Conservation (phyloP, 1,140 invertebrate species). For the Drosophila ironensis region DNA sequence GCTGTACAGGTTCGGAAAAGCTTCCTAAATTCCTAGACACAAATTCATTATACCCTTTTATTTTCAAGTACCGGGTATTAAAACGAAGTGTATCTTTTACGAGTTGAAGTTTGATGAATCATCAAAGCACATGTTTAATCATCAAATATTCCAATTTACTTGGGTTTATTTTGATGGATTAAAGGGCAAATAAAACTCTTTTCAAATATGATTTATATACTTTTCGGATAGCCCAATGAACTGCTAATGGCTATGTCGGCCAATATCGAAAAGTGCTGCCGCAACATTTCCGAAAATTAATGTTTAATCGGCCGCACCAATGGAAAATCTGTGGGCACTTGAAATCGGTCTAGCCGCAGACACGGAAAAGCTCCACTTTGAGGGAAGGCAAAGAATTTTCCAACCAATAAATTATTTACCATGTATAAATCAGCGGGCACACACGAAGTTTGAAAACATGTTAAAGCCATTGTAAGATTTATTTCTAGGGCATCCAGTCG, state of each 20-base stretch:
- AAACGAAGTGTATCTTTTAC: too few relatives aligned
- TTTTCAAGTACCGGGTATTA: too few relatives aligned
- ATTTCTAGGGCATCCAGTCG: slow-evolving; percentile 32
- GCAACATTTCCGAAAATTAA: not conserved
- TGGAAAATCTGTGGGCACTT: slow-evolving; percentile 18
- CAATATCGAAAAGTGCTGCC: not conserved
- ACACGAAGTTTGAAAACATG: slow-evolving; percentile 55
- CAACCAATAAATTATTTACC: slow-evolving; percentile 62
- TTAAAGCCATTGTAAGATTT: slow-evolving; percentile 65
- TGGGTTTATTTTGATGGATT: too few relatives aligned
- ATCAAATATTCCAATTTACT: too few relatives aligned
- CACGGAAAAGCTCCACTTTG: slow-evolving; percentile 36
- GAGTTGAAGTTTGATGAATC: too few relatives aligned
- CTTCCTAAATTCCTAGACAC: too few relatives aligned
- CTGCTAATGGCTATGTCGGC: not conserved
- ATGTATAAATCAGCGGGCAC: slow-evolving; percentile 62
- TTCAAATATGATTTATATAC: too few relatives aligned
- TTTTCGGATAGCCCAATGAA: too few relatives aligned
- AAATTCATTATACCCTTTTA: too few relatives aligned
- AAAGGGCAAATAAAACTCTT: too few relatives aligned
- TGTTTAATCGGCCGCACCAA: not conserved
- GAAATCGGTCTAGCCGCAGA: slow-evolving; percentile 11
- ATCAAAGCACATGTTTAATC: too few relatives aligned
- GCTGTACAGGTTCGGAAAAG: too few relatives aligned
- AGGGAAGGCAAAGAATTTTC: slow-evolving; percentile 10